Evolutionary conservation across 2,888 invertebrate species (phyloP).

Genomic region (Erannis defoliaria): DNA sequence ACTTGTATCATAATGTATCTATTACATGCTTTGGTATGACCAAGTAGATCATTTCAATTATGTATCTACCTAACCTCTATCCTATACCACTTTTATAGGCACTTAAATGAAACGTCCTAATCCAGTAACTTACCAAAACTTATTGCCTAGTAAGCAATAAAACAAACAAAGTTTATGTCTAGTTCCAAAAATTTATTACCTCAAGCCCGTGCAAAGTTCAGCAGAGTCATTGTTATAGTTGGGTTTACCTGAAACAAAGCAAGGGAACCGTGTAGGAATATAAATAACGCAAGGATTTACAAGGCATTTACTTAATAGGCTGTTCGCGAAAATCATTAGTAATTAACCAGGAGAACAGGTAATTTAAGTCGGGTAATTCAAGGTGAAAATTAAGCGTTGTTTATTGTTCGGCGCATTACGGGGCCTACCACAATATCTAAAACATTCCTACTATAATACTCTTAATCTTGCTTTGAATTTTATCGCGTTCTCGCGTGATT

Average conservation of each 20-base stretch:
- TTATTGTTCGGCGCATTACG: background rate
- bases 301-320: constrained; percentile 29
- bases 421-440: too few relatives aligned
- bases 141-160: constrained; percentile 16
- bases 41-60: too few relatives aligned
- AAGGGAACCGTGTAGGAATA: constrained; percentile 4
- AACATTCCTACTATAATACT: too few relatives aligned
- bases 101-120: constrained; percentile 2
- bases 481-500: too few relatives aligned
- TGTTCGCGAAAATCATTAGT: constrained; percentile 37
- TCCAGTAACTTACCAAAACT: constrained; percentile 14
- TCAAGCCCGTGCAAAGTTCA: constrained; percentile 10
- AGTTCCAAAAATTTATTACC: constrained; percentile 15
- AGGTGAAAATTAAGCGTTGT: constrained; percentile 30
- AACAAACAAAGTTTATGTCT: constrained; percentile 17
- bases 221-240: constrained; percentile 5
- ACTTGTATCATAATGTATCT: too few relatives aligned
- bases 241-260: constrained; percentile 19
- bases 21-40: too few relatives aligned
- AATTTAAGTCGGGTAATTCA: constrained; percentile 29
- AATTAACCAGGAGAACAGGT: constrained; percentile 32
- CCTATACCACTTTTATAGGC: background rate
- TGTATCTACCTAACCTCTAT: too few relatives aligned
- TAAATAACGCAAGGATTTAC: constrained; percentile 27
- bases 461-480: too few relatives aligned